Base-by-base conservation (phyloP, 2,888 invertebrate species). In the Argynnis bischoffii region DNA sequence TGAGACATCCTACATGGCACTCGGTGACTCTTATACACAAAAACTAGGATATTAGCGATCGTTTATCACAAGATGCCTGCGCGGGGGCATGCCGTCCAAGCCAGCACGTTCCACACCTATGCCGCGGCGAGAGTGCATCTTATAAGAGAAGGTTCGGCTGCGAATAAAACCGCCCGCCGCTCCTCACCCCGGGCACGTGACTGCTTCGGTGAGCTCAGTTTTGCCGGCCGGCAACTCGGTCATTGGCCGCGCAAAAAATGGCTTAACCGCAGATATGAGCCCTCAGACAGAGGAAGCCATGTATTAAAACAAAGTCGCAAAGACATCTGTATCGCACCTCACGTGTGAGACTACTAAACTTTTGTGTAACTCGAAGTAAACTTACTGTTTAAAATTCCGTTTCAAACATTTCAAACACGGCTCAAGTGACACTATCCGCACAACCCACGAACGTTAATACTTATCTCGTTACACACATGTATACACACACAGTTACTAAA, bases 111-210 rank as follows among this genome's bases (percentile, higher is more conserved):
- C 85, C 87, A 85, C 89, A 89, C 90, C 84, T 90, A 89, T 88
- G 89, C 83, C 87, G 85, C 87, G 82, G 81, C 85, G 88, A 89
- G 86, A 88, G 89, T 90, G 90, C 92, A 92, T 92, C 89, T 90
- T 90, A 88, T 86, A 89, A 85, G 90, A 89, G 90, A 90, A 90
- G 90, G 91, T 87, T 89, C 81, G 86, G 83, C 86, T 86, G 84
- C 84, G 82, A 83, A 78, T 79, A 79, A 67, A 87, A 82, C 85
- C 91, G 87, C 90, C 90, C 90, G 89, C 88, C 90, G 81, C 91
- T 86, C 84, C 91, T 90, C 92, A 90, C 91, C 92, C 92, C 92
- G 89, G 90, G 88, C 92, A 92, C 92, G 92, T 92, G 92, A 92
- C 92, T 91, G 89, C 85, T 82, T 87, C 87, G 76, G 81, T 81